These are phyloP conservation scores for Periphyllus acericola DNA, from an alignment of 2,888 invertebrate species.

Conservation along the genomic window DNA sequence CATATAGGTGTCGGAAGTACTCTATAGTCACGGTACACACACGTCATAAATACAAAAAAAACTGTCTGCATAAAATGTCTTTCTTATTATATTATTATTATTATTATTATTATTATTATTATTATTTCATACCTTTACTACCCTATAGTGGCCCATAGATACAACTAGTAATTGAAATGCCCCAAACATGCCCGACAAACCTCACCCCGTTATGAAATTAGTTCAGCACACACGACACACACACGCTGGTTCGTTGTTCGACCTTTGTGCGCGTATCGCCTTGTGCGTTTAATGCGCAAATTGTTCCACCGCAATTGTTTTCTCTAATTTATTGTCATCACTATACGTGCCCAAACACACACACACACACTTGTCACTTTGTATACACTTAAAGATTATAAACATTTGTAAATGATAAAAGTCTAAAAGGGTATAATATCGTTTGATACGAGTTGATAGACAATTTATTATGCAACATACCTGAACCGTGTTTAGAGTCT, in stretches of 20 bases:
- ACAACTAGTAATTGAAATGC: slow-evolving; percentile 6
- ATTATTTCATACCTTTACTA: background rate
- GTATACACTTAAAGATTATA: too few relatives aligned
- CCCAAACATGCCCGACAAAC: background rate
- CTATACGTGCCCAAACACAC: too few relatives aligned
- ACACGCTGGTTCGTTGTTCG: background rate
- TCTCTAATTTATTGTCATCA: slow-evolving; percentile 16
- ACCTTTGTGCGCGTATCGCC: background rate
- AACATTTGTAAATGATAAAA: too few relatives aligned
- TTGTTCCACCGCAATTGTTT: background rate
- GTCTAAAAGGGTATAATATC: too few relatives aligned
- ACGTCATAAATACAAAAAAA: background rate
- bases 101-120: background rate
- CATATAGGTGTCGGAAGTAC: background rate
- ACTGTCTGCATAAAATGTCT: background rate
- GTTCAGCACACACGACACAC: background rate
- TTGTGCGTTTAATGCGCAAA: slow-evolving; percentile 2
- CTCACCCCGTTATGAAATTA: slow-evolving; percentile 15
- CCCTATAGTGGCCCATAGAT: too few relatives aligned
- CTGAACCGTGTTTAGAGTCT: too few relatives aligned
- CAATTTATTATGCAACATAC: too few relatives aligned
- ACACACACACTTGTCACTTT: too few relatives aligned
- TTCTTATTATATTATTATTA: slow-evolving; percentile 15
- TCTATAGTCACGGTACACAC: too few relatives aligned
- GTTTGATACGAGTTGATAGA: too few relatives aligned